A percentile compares a stretch with the other conserved stretches of the same genome.
Conservation (phyloP, 1,140 invertebrate genomes). For the Antheraea pernyi region DNA sequence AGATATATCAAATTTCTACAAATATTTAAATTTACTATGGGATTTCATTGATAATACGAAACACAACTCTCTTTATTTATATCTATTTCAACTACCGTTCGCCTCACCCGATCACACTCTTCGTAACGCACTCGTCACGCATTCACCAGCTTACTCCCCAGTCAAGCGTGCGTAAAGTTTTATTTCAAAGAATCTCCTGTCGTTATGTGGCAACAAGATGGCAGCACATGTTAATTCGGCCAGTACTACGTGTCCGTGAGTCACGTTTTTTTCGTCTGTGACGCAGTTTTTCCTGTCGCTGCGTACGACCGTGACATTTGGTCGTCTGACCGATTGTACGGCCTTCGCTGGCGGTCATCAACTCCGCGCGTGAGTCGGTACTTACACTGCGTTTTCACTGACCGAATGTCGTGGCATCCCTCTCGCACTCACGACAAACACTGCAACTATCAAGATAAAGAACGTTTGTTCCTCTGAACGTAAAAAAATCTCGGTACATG, state of each 20-base stretch:
- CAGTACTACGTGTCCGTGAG: slow-evolving; percentile 40
- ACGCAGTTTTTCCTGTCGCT: slow-evolving; percentile 69
- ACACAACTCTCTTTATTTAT: too few species aligned
- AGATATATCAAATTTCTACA: too few species aligned
- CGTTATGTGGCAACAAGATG: slow-evolving; percentile 18
- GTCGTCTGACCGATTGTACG: slow-evolving; percentile 72
- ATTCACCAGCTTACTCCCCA: too few species aligned
- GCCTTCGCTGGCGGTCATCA: slow-evolving; percentile 72
- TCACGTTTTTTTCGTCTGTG: slow-evolving; percentile 71
- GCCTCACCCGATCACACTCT: too few species aligned
- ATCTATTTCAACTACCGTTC: too few species aligned
- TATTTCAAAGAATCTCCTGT: neutral
- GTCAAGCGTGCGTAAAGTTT: neutral
- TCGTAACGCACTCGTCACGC: too few species aligned
- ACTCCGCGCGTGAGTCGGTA: slow-evolving; percentile 59
- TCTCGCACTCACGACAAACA: slow-evolving; percentile 35
- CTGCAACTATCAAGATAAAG: slow-evolving; percentile 28
- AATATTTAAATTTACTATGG: too few species aligned
- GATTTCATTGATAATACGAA: too few species aligned
- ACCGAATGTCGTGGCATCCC: slow-evolving; percentile 25
- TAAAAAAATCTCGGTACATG: slow-evolving; percentile 23
- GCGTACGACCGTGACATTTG: slow-evolving; percentile 73
- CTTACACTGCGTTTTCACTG: slow-evolving; percentile 51
- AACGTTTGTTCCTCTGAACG: slow-evolving; percentile 26
- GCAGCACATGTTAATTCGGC: slow-evolving; percentile 31